Evolutionary conservation across 2,888 invertebrate species (phyloP).

Genomic region (Synergus umbraculus): DNA sequence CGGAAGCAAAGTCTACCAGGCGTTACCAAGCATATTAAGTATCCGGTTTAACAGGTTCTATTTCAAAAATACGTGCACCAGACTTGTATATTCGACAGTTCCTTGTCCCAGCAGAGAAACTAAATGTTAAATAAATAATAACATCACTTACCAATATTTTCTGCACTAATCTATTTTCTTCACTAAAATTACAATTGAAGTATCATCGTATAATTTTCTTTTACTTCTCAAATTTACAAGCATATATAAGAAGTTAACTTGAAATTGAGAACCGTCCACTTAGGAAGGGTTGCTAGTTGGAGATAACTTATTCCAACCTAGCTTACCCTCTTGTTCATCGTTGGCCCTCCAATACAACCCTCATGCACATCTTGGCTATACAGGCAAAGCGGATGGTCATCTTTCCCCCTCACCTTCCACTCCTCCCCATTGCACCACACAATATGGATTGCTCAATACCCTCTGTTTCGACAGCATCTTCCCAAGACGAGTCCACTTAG

Average conservation of each 20-base stretch:
- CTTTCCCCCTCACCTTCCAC: slow-evolving; percentile 59
- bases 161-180: background rate
- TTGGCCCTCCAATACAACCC: slow-evolving; percentile 53
- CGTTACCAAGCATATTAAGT: slow-evolving; percentile 47
- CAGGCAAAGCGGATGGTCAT: slow-evolving; percentile 67
- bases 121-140: background rate
- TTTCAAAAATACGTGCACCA: slow-evolving; percentile 23
- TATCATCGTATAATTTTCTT: too few species aligned
- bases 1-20: slow-evolving; percentile 51
- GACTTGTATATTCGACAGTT: slow-evolving; percentile 32
- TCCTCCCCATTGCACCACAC: slow-evolving; percentile 51
- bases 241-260: slow-evolving; percentile 39
- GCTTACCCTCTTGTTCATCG: slow-evolving; percentile 55
- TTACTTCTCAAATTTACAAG: background rate
- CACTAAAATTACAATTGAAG: too few species aligned
- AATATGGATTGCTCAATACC: slow-evolving; percentile 65
- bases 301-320: slow-evolving; percentile 74
- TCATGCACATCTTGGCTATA: slow-evolving; percentile 57
- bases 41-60: slow-evolving; percentile 40
- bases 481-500: slow-evolving; percentile 68
- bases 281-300: slow-evolving; percentile 73
- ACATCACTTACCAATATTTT: background rate
- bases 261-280: slow-evolving; percentile 72
- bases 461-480: slow-evolving; percentile 50
- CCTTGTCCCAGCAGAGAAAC: background rate